A percentile compares a stretch with the other conserved stretches of the same genome.
phyloP scores from a whole-genome alignment of 2,797 vertebrate genomes.

The Tokudaia tokunoshimensis region DNA sequence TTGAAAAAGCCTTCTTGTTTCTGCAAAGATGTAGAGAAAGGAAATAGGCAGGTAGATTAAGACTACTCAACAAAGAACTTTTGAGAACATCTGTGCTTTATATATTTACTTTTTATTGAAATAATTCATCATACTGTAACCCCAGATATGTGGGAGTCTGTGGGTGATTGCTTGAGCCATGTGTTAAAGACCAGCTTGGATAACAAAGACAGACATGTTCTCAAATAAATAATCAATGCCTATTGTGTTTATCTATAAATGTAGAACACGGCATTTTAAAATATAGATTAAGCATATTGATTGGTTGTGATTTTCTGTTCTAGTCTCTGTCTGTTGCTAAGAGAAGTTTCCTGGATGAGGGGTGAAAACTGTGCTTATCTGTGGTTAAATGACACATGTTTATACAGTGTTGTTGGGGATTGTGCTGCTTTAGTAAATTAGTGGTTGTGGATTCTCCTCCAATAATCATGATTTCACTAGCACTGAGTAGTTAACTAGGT shows the following conservation, averaged over 20 bases:
- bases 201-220: neutral
- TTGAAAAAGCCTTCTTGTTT: conserved; percentile 2
- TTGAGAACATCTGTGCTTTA: neutral
- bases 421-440: neutral
- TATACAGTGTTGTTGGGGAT: neutral
- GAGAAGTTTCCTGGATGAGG: neutral
- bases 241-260: neutral
- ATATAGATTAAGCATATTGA: neutral
- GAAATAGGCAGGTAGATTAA: neutral
- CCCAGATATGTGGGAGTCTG: neutral
- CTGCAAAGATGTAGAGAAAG: neutral
- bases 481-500: neutral
- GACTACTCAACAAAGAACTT: neutral
- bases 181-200: neutral
- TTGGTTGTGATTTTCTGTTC: neutral
- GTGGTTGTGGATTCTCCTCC: neutral
- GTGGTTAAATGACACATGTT: neutral
- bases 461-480: neutral
- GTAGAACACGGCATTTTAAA: neutral
- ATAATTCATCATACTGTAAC: neutral
- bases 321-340: neutral
- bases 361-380: neutral
- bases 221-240: neutral
- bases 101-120: neutral
- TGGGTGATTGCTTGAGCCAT: neutral